Conservation (phyloP, 2,888 invertebrate species). For the Drosophila infuscata region DNA sequence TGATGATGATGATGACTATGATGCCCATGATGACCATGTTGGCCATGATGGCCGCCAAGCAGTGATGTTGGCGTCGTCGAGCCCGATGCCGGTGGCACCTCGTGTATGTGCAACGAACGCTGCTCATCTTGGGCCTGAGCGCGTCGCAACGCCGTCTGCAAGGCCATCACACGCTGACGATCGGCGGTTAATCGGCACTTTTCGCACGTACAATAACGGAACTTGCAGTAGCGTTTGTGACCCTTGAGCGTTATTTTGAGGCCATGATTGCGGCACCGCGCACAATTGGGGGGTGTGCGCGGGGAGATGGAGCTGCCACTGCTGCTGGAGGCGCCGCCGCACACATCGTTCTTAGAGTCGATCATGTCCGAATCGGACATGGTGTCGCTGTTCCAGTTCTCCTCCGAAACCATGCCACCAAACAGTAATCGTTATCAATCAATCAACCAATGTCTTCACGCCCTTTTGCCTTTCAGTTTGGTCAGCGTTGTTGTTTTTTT, state of each 20-base stretch:
- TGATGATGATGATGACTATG: slow-evolving; percentile 70
- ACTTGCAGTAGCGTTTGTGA: slow-evolving; percentile 96
- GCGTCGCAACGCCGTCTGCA: slow-evolving; percentile 92
- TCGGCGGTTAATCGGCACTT: slow-evolving; percentile 95
- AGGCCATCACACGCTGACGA: slow-evolving; percentile 95
- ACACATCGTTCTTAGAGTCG: slow-evolving; percentile 86
- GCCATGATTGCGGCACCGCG: slow-evolving; percentile 96
- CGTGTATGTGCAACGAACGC: slow-evolving; percentile 86
- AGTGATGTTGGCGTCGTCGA: slow-evolving; percentile 52
- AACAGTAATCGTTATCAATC: not conserved
- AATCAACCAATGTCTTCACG: not conserved
- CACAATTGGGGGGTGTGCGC: slow-evolving; percentile 95
- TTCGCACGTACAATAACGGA: slow-evolving; percentile 92
- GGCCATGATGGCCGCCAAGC: slow-evolving; percentile 83
- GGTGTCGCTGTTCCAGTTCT: slow-evolving; percentile 84
- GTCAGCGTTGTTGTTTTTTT: not conserved
- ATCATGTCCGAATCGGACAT: slow-evolving; percentile 86
- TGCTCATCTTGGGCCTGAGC: slow-evolving; percentile 95
- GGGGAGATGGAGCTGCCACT: slow-evolving; percentile 88
- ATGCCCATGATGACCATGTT: slow-evolving; percentile 44
- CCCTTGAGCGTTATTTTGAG: slow-evolving; percentile 94
- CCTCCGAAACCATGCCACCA: slow-evolving; percentile 83
- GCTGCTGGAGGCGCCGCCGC: slow-evolving; percentile 85
- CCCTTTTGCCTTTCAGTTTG: not conserved
- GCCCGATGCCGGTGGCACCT: slow-evolving; percentile 85